These are phyloP conservation scores for Clarias magur DNA, from an alignment of 2,113 vertebrate species.

Conservation along the genomic window DNA sequence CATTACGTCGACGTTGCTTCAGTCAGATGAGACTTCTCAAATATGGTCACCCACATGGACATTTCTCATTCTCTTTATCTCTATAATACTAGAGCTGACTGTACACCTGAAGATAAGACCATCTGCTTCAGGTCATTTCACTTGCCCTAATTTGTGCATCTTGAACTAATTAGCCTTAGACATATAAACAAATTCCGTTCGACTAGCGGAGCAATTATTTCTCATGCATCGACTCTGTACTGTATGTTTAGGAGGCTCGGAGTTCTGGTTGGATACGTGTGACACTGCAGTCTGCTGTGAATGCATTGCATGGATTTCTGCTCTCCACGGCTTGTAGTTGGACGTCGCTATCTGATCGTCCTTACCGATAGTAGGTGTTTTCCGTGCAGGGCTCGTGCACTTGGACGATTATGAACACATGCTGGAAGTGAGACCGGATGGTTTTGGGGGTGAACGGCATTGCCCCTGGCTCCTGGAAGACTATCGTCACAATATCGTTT, in stretches of 20 bases:
- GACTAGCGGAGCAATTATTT: neutral
- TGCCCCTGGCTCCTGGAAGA: conserved; percentile 89
- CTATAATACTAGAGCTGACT: neutral
- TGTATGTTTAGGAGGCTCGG: neutral
- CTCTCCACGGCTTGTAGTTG: neutral
- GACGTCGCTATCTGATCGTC: neutral
- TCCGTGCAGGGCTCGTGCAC: conserved; percentile 78
- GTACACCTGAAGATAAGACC: neutral
- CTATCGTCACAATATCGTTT: conserved; percentile 90
- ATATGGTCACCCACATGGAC: neutral
- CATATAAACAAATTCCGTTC: neutral
- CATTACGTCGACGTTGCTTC: neutral
- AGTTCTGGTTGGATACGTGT: neutral
- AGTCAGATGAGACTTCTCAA: neutral
- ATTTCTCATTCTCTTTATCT: neutral
- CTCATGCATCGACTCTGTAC: neutral
- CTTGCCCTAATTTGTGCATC: neutral
- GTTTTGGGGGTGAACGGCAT: conserved; percentile 84
- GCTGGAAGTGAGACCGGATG: conserved; percentile 90
- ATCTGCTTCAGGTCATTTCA: neutral
- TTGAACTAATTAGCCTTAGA: conserved; percentile 4
- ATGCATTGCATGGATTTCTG: neutral
- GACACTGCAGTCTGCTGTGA: neutral
- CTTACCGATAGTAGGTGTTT: conserved; percentile 83
- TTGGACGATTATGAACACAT: conserved; percentile 85